Conservation (phyloP, 2,797 vertebrate species). For the Onychomys leucogaster region DNA sequence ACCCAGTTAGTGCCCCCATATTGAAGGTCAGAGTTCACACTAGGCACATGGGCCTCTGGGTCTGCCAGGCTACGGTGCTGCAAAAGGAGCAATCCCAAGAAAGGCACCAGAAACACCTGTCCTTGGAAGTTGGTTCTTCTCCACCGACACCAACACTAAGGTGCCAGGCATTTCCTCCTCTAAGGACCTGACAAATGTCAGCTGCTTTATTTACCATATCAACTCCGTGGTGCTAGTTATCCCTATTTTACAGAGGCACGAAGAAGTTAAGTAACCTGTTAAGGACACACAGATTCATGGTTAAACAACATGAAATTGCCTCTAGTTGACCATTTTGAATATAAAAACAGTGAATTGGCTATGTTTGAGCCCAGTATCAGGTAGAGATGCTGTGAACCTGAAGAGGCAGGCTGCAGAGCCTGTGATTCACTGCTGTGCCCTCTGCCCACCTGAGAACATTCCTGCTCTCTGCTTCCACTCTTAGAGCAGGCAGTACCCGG, state of each 20-base stretch:
- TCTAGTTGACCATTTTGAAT: background rate
- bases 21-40: background rate
- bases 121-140: background rate
- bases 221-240: background rate
- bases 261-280: background rate
- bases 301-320: background rate
- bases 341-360: background rate
- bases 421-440: background rate
- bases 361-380: background rate
- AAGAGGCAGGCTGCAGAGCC: background rate
- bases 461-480: background rate
- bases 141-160: background rate
- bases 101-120: background rate
- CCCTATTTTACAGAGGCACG: background rate
- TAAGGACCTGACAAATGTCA: background rate
- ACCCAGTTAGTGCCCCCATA: background rate
- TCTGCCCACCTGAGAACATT: background rate
- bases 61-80: background rate
- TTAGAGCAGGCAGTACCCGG: background rate
- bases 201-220: slow-evolving; percentile 11
- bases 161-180: background rate
- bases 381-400: background rate
- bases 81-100: background rate
- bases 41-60: background rate
- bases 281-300: background rate